Base-by-base conservation (phyloP, 2,797 vertebrate species). In the Betta splendens region DNA sequence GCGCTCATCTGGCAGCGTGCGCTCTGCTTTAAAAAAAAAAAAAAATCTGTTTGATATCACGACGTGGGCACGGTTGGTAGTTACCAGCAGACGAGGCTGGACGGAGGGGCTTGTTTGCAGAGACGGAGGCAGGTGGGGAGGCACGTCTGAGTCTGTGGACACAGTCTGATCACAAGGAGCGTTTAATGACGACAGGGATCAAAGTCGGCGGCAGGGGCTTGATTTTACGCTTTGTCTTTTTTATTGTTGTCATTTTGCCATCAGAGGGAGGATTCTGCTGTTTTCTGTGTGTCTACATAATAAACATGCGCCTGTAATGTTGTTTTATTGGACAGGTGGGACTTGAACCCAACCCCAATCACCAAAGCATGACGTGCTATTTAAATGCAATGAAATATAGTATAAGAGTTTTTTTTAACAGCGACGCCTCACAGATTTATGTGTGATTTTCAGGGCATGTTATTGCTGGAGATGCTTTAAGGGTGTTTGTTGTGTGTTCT, bases 51-150 rank as follows among this genome's bases (percentile, higher is more conserved):
- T 72, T 68, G 38, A 76, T 64, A 57, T 54, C 9, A 31, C 39
- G 29, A 53, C 16, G 0, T 44, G 21, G 36, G 20, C 54, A 63
- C 47, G 40, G 17, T 37, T 6, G 44, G 45, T 22, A 21, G 46
- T 23, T 23, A 64, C 13, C 4, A 3, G 25, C 1, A 20, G 52
- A 61, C 21, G 64, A 65, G 38, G 9, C 6, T 42, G 46, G 40
- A 73, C 64, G n/a, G 16, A 56, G 3, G 15, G 57, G 28, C 12
- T 75, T 82, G 71, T 87, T 84, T 83, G 64, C 60, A 63, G 55
- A 80, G 55, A 64, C 22, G 39, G 16, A 32, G 65, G 21, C 59
- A 61, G 47, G 40, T 71, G 63, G 37, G 36, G 45, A 45, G 29
- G 64, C 48, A 63, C 20, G 15, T 38, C 22, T 46, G 35, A 12